These are phyloP conservation scores for Betta splendens DNA, from an alignment of 2,797 vertebrate genomes.

Conservation along the genomic window DNA sequence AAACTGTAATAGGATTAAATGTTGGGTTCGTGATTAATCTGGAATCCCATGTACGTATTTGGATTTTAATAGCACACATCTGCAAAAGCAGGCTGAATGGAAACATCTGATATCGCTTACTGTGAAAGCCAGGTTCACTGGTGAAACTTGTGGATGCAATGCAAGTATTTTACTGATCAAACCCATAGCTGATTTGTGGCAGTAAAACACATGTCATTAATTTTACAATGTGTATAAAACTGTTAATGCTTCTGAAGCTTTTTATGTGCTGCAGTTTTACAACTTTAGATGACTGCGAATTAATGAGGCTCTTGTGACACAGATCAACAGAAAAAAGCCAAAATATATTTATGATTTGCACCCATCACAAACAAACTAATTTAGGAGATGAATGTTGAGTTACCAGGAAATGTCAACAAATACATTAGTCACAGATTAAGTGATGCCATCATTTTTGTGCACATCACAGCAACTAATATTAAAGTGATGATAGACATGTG, in stretches of 20 bases:
- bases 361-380: not conserved
- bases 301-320: not conserved
- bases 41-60: constrained; percentile 11
- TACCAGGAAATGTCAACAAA: constrained; percentile 3
- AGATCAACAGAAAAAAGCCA: constrained; percentile 1
- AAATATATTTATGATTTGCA: too few species aligned
- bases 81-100: constrained; percentile 28
- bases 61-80: constrained; percentile 33
- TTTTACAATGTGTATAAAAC: not conserved
- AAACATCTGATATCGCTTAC: constrained; percentile 16
- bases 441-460: not conserved
- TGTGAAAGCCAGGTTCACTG: not conserved
- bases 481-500: not conserved
- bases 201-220: not conserved
- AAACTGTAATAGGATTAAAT: constrained; percentile 23
- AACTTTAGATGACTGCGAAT: not conserved
- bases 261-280: not conserved
- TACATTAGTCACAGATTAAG: not conserved
- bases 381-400: not conserved
- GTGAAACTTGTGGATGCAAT: constrained; percentile 5
- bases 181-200: not conserved
- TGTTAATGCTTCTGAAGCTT: not conserved
- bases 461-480: constrained; percentile 4
- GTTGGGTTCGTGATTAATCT: constrained; percentile 17
- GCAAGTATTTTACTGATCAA: not conserved